phyloP scores from a whole-genome alignment of 2,888 invertebrate species.

The Theretra japonica region DNA sequence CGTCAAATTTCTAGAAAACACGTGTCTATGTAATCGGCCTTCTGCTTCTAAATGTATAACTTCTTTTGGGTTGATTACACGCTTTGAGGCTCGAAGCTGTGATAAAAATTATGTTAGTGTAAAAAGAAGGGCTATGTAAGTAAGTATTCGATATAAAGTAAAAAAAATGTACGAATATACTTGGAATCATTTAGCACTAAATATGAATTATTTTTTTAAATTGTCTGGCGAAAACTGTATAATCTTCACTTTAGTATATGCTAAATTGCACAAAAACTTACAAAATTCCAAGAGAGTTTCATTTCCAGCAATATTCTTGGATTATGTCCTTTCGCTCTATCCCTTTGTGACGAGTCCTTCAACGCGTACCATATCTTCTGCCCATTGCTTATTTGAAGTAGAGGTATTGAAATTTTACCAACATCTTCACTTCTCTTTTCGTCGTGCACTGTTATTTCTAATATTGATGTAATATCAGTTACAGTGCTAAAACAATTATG shows the following conservation, averaged over 20 bases:
- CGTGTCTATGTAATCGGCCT: constrained; percentile 95
- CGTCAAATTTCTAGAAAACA: constrained; percentile 94
- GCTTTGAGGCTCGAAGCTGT: constrained; percentile 88
- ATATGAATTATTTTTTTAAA: no score
- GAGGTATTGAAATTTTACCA: constrained; percentile 94
- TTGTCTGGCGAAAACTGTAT: no score
- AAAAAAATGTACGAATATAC: no score
- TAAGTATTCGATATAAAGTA: no score
- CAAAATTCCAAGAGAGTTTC: constrained; percentile 94
- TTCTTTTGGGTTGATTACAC: constrained; percentile 97
- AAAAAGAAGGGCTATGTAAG: not conserved
- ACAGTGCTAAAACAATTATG: constrained; percentile 86
- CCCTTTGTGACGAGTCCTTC: constrained; percentile 94
- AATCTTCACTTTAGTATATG: no score
- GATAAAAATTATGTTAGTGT: constrained; percentile 28
- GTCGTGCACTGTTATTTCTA: constrained; percentile 96
- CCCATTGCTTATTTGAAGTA: constrained; percentile 92
- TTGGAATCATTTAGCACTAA: no score
- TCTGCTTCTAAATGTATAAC: constrained; percentile 94
- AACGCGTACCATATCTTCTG: constrained; percentile 97
- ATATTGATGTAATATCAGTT: constrained; percentile 95
- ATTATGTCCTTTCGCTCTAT: constrained; percentile 93
- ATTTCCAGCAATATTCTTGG: constrained; percentile 94
- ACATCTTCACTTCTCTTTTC: constrained; percentile 98
- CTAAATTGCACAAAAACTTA: constrained; percentile 68